Evolutionary conservation across 2,797 vertebrate species (phyloP), one percentile per base, ranked within the genome.

Genomic region (Hippopotamyrus pictus): DNA sequence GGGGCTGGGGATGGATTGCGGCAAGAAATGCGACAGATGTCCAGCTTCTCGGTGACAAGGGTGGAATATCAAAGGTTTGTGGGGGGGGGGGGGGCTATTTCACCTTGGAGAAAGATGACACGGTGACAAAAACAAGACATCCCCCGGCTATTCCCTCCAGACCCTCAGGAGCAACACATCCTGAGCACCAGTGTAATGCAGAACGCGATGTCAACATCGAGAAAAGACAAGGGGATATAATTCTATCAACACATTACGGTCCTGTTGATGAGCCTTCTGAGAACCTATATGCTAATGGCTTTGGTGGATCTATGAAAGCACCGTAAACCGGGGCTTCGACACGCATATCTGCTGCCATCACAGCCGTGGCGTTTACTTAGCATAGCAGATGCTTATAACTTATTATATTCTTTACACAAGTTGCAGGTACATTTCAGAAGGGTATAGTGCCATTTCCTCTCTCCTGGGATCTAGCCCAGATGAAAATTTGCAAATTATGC

Each of bases 381-480:
- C 76, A 17, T 46, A 46, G 76, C 37, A 46, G 37, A 82, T 82
- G 33, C 69, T 73, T 37, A 73, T 6, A 73, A 73, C 69, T 37
- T 73, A 37, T 73, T 37, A 82, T 82, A 41, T 46, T 82, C 19
- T 82, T 82, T 82, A 82, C 41, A 44, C 37, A 82, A 46, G 41
- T 82, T 82, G 19, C 37, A n/a, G 41, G 76, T 82, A 82, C 76
- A 46, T 82, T 41, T 44, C 37, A 82, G 69, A 73, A 41, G 69
- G 37, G 19, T 82, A 9, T 46, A 37, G 41, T 82, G 76, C 76
- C 8, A 82, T n/a, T 82, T 46, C 17, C 76, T 19, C 37, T 46
- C 76, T 82, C 76, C 76, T 82, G 76, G 76, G 76, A 82, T n/a
- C 41, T 82, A 82, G 76, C 76, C 76, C 76, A 82, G 41, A 82